These are phyloP conservation scores for Euclidia mi DNA, from an alignment of 2,888 invertebrate genomes.

Conservation along the genomic window DNA sequence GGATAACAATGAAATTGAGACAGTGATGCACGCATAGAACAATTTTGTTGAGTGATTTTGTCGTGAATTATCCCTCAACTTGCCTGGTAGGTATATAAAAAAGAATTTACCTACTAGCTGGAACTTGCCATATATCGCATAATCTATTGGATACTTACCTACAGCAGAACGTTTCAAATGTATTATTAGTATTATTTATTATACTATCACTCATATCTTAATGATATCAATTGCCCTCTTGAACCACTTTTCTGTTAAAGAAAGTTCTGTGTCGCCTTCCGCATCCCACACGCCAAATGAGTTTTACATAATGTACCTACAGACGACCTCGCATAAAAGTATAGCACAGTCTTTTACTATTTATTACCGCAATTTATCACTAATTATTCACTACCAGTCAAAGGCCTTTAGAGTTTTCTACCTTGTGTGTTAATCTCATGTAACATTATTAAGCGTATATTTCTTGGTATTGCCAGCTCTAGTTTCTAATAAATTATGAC, in stretches of 20 bases:
- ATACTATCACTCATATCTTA: conserved; percentile 7
- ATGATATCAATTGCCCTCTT: conserved; percentile 32
- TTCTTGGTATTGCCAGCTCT: conserved; percentile 10
- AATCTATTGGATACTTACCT: neutral
- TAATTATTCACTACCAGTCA: too few relatives aligned
- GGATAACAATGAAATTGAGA: conserved; percentile 35
- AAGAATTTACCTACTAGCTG: too few relatives aligned
- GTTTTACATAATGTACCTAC: conserved; percentile 31
- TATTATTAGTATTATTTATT: too few relatives aligned
- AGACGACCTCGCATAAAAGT: conserved; percentile 11
- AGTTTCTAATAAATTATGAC: conserved; percentile 40
- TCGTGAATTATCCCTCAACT: too few relatives aligned
- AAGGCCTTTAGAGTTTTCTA: too few relatives aligned
- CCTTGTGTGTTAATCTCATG: neutral
- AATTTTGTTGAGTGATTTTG: too few relatives aligned
- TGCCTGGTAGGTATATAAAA: too few relatives aligned
- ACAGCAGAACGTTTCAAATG: too few relatives aligned
- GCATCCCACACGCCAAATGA: conserved; percentile 55
- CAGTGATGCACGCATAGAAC: too few relatives aligned
- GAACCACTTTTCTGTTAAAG: conserved; percentile 39
- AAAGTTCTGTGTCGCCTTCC: conserved; percentile 51
- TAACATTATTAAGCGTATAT: neutral
- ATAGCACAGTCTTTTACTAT: neutral
- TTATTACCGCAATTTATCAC: too few relatives aligned
- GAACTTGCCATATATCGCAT: too few relatives aligned